Evolutionary conservation across 2,888 invertebrate species (phyloP).

Genomic region (Tenodera sinensis): DNA sequence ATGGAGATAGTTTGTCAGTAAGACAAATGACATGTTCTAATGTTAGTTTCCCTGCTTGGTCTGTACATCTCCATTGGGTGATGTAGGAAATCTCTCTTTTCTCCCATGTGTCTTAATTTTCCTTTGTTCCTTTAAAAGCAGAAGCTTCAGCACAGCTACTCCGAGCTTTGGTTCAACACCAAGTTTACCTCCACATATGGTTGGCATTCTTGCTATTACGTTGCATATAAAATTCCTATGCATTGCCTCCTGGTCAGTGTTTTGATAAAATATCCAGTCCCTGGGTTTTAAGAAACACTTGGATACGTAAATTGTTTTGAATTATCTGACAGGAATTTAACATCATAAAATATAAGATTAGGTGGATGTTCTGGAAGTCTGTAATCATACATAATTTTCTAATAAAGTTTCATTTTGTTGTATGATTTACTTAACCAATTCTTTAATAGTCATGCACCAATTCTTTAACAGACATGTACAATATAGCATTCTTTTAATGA

Average conservation of each 20-base stretch:
- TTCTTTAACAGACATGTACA: slow-evolving; percentile 37
- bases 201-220: slow-evolving; percentile 16
- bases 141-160: slow-evolving; percentile 11
- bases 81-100: no score
- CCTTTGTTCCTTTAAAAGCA: no score
- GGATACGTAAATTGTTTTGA: slow-evolving; percentile 26
- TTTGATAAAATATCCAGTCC: slow-evolving; percentile 1
- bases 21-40: no score
- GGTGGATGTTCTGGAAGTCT: slow-evolving; percentile 28
- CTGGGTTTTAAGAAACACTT: slow-evolving; percentile 11
- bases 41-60: no score
- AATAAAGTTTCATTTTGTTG: slow-evolving; percentile 40
- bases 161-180: neutral
- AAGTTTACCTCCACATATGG: slow-evolving; percentile 16
- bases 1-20: no score
- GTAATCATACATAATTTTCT: slow-evolving; percentile 41
- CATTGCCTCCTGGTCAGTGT: slow-evolving; percentile 1
- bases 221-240: slow-evolving; percentile 12
- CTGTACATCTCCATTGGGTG: no score
- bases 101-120: no score
- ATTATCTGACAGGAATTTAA: slow-evolving; percentile 19
- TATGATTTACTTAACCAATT: slow-evolving; percentile 39
- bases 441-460: no score
- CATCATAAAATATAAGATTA: slow-evolving; percentile 20
- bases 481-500: slow-evolving; percentile 40